Evolutionary conservation across 2,797 vertebrate species (phyloP), one percentile per base, ranked within the genome.

Genomic region (Sylvia borin): DNA sequence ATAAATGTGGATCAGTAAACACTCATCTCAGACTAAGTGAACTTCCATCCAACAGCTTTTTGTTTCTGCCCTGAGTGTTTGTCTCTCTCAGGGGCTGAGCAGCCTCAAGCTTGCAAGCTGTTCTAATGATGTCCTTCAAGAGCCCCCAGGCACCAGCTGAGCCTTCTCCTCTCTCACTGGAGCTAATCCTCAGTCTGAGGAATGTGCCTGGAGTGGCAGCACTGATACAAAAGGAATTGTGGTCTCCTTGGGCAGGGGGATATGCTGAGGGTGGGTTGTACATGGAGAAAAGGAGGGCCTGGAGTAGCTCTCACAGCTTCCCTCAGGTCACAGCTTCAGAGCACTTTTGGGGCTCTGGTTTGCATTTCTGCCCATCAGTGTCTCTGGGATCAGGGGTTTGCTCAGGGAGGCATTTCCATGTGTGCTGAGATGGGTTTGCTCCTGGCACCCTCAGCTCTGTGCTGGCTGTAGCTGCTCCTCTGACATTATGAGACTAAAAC

Each of bases 181-280:
- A 25, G 34, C 62, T 38, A 45, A 73, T 26, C n/a, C 47, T 67
- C 66, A 26, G 31, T 21, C 19, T 75, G 70, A 51, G 64, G 34
- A 82, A 19, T 0, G 0, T 36, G 17, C 60, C 64, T 74, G 64
- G 47, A 58, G 32, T 4, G 19, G 21, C 50, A 64, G 10, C 34
- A 18, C 13, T 18, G 32, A 5, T 34, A 8, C 2, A 19, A 51
- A 43, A 55, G 68, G 36, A 55, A 10, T 10, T 62, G 34, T 47
- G 14, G 22, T 25, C 6, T 51, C 31, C 53, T 17, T 4, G 54
- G 38, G 40, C 72, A 60, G 27, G 45, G 36, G 32, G 18, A 38
- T 16, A 22, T 38, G 40, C 27, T 53, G 26, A 54, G 43, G 70
- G 47, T 51, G 85, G n/a, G 19, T 9, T 65, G 45, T 43, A 31